phyloP scores from a whole-genome alignment of 2,797 vertebrate species.

The Salarias fasciatus region DNA sequence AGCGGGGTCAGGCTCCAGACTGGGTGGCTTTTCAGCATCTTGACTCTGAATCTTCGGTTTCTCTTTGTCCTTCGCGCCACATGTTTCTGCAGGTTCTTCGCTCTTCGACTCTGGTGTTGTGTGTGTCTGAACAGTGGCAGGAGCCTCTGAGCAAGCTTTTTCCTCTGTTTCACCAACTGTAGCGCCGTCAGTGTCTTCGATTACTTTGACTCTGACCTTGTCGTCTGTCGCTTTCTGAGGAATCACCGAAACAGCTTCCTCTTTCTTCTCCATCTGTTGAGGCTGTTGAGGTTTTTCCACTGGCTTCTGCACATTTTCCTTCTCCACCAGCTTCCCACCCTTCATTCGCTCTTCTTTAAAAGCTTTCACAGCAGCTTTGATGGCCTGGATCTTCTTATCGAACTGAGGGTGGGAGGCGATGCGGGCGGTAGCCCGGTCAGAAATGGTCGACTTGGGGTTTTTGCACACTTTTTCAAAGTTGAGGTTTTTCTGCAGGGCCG shows the following conservation, averaged over 20 bases:
- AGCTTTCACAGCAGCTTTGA: conserved; percentile 80
- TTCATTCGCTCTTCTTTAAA: conserved; percentile 79
- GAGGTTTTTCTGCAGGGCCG: conserved; percentile 87
- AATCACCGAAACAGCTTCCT: neutral
- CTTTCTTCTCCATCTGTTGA: conserved; percentile 2
- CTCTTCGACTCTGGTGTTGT: conserved; percentile 6
- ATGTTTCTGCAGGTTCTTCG: conserved; percentile 18
- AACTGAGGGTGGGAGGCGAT: conserved; percentile 89
- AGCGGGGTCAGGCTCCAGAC: conserved; percentile 24
- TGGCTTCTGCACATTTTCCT: conserved; percentile 26
- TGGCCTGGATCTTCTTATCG: conserved; percentile 85
- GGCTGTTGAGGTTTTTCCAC: conserved; percentile 12
- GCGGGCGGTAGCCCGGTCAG: conserved; percentile 88
- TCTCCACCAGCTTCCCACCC: conserved; percentile 2
- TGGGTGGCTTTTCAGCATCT: conserved; percentile 7
- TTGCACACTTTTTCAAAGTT: conserved; percentile 90
- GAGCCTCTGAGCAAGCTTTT: neutral
- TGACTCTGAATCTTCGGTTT: conserved; percentile 23
- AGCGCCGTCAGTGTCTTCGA: conserved; percentile 19
- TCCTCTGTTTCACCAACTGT: neutral
- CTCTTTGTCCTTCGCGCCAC: conserved; percentile 6
- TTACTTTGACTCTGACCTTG: neutral
- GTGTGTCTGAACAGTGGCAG: conserved; percentile 17
- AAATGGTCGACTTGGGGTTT: conserved; percentile 83
- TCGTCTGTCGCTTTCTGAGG: conserved; percentile 7